A percentile compares a stretch with the other conserved stretches of the same genome.
Conservation (phyloP, 1,140 invertebrate genomes). For the Amphibalanus amphitrite region DNA sequence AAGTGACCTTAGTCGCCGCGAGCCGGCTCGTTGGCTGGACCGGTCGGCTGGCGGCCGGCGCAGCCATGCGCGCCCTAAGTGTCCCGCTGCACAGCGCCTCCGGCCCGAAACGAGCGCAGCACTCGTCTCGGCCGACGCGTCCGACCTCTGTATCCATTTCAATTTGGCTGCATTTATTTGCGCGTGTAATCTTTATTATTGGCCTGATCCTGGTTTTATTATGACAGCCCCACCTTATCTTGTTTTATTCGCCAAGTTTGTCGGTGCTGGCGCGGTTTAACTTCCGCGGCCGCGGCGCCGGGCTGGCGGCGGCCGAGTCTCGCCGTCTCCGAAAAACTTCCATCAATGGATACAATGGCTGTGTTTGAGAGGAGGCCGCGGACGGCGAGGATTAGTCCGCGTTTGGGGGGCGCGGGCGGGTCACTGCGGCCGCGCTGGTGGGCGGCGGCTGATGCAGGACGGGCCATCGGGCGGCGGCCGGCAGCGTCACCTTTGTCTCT, state of each 20-base stretch:
- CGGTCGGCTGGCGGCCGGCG: too few species aligned
- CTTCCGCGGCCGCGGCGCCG: neutral
- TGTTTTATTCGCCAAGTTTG: slow-evolving; percentile 1
- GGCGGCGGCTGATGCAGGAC: too few species aligned
- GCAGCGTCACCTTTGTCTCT: neutral
- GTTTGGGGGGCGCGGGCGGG: too few species aligned
- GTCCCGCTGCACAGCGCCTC: neutral
- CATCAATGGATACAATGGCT: neutral
- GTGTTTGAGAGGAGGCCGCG: neutral
- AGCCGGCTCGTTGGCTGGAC: neutral
- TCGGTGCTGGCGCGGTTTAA: neutral
- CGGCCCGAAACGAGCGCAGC: neutral
- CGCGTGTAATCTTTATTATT: slow-evolving; percentile 2
- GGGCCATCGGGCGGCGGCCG: neutral
- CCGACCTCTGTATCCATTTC: neutral
- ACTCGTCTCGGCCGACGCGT: neutral
- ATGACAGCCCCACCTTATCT: neutral
- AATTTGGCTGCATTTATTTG: slow-evolving; percentile 2
- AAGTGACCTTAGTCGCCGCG: slow-evolving; percentile 1
- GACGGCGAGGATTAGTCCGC: neutral
- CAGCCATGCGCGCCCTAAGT: neutral
- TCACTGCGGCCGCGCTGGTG: too few species aligned
- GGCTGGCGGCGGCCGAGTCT: too few species aligned
- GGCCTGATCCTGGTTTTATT: slow-evolving; percentile 1
- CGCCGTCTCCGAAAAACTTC: neutral